Conservation (phyloP, 2,888 invertebrate genomes). For the Dicycla oo region DNA sequence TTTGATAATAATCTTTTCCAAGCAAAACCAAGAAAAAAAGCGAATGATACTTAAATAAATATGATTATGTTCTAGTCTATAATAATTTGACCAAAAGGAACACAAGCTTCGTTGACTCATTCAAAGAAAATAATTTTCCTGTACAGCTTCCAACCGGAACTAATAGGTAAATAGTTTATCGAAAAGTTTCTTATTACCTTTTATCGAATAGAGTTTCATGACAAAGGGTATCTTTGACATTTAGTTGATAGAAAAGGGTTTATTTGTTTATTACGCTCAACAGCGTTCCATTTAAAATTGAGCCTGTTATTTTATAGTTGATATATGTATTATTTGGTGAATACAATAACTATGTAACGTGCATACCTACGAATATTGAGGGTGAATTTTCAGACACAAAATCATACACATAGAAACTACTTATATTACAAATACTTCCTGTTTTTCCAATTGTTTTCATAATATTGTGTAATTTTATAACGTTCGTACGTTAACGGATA, state of each 20-base stretch:
- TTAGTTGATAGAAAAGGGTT: slow-evolving; percentile 12
- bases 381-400: neutral
- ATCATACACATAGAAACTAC: neutral
- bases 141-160: neutral
- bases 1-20: neutral
- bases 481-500: neutral
- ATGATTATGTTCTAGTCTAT: no score
- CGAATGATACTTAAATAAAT: no score
- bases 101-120: neutral
- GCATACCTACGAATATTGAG: neutral
- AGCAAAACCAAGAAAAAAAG: no score
- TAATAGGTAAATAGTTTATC: neutral
- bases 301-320: no score
- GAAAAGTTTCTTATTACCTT: neutral
- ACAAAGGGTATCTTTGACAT: slow-evolving; percentile 22
- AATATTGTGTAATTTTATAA: no score
- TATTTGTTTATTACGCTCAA: neutral
- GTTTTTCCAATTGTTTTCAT: no score
- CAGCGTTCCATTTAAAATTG: neutral
- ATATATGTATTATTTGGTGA: neutral
- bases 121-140: neutral
- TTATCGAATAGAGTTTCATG: slow-evolving; percentile 10
- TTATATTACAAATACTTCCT: neutral
- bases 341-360: neutral
- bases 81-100: neutral